Base-by-base conservation (phyloP, 1,140 invertebrate species). In the Apis laboriosa region DNA sequence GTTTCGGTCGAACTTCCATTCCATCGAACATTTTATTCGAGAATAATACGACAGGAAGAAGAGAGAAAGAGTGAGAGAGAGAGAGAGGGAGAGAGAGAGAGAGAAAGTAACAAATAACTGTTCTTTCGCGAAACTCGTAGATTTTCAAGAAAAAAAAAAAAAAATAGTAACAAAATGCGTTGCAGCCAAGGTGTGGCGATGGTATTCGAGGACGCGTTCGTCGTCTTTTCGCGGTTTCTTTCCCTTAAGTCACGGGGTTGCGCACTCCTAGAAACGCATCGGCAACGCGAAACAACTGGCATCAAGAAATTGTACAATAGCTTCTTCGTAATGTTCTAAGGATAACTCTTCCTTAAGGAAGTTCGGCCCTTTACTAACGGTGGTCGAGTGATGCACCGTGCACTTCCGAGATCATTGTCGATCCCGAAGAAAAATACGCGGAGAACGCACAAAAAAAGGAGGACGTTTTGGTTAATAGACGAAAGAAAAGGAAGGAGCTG, bases 271-370 rank as follows among this genome's bases (percentile, higher is more conserved):
- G 96, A 97, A 93, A 96, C 96, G 92, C 97, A 97, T 92, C 95
- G 97, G 92, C 97, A 97, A 92, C 94, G 96, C 88, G 97, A 97
- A 92, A 97, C 96, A 58, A 97, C 97, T 49, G 97, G 97, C 64
- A 97, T 97, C 88, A 97, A 97, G 94, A 97, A 97, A 94, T 94
- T 97, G 92, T 97, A 97, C 93, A 97, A 97, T 93, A 97, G 96
- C 74, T 97, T 97, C 94, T 97, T 97, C 92, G 97, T 97, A 75
- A 96, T 97, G 94, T 97, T 97, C 94, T 97, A 97, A 97, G 94
- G 95, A 91, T 88, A 63, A 66, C 84, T 76, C 21, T 53, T 21
- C 43, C 55, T 34, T 60, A 19, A 58, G 64, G 43, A 71, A 72
- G 79, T 34, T 79, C 71, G 78, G 63, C 83, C 83, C 61, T 86